Evolutionary conservation across 1,140 invertebrate species (phyloP), one percentile per base, ranked within the genome.

Genomic region (Drosophila paulistorum): DNA sequence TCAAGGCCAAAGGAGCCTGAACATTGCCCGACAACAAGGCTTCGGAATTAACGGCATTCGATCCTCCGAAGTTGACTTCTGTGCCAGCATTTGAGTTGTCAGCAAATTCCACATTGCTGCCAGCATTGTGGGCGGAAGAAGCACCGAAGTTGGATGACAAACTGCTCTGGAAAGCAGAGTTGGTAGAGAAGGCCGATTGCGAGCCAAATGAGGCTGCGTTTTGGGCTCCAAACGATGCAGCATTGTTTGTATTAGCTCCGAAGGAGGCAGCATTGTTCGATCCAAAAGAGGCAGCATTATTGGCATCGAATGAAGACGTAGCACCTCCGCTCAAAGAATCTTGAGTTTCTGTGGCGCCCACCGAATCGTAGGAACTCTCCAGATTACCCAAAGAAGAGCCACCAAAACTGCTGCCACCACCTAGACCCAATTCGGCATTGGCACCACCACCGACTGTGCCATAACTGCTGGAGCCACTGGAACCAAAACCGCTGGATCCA

Each of bases 351-450:
- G 76, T 78, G 2, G 63, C 83, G 26, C 83, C 83, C 39, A 89
- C 84, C 1, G 80, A 84, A 13, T 84, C 84, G 57, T 87, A 87
- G n/a, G 84, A 78, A 65, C 80, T 84, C 61, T 90, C 84, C 65
- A 86, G 41, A 17, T 83, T 83, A 30, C 84, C 83, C 26, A 87
- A 33, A 1, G 79, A 65, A 41, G 45, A 60, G 54, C 68, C 60
- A 20, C 35, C 59, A 9, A 57, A 59, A 10, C 45, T 41, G 51
- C 64, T 14, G 5, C 65, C 71, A 7, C 65, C 68, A 17, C 57
- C 73, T 0, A 60, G 3, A 0, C 73, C 51, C 41, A 75, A 33
- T 11, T 72, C 70, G 7, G 65, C 69, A 9, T 45, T 51, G 41
- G 30, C 30, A 7, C 65, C 66, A 1, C 74, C 70, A n/a, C 45